phyloP scores from a whole-genome alignment of 2,797 vertebrate species.

The Petrocephalus schoutedeni region DNA sequence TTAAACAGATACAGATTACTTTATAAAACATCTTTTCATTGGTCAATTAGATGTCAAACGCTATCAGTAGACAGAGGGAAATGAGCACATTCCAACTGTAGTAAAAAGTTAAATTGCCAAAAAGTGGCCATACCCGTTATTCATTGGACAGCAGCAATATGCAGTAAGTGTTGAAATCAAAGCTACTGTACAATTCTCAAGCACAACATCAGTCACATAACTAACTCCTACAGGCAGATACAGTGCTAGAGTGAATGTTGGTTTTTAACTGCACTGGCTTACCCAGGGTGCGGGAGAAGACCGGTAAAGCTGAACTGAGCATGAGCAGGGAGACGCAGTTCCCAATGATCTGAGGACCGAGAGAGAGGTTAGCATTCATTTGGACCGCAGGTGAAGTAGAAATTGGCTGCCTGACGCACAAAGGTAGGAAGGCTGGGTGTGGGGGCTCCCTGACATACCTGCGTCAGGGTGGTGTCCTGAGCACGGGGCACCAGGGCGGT shows the following conservation, averaged over 20 bases:
- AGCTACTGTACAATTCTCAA: neutral
- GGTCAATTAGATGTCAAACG: neutral
- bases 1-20: neutral
- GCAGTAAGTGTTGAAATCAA: neutral
- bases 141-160: neutral
- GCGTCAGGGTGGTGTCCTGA: slow-evolving; percentile 85
- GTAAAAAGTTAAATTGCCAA: neutral
- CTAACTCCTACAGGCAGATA: neutral
- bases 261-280: slow-evolving; percentile 44
- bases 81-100: neutral
- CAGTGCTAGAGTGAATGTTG: neutral
- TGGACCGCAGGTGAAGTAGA: neutral
- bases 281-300: slow-evolving; percentile 95
- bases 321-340: slow-evolving; percentile 92
- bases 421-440: neutral
- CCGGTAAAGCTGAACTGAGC: slow-evolving; percentile 89
- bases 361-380: neutral
- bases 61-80: neutral
- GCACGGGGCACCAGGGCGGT: slow-evolving; percentile 72
- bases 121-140: neutral
- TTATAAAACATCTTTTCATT: neutral
- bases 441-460: slow-evolving; percentile 59
- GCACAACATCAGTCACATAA: neutral
- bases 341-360: slow-evolving; percentile 78
- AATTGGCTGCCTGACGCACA: neutral